Conservation (phyloP, 2,113 vertebrate genomes). For the Tiliqua scincoides region DNA sequence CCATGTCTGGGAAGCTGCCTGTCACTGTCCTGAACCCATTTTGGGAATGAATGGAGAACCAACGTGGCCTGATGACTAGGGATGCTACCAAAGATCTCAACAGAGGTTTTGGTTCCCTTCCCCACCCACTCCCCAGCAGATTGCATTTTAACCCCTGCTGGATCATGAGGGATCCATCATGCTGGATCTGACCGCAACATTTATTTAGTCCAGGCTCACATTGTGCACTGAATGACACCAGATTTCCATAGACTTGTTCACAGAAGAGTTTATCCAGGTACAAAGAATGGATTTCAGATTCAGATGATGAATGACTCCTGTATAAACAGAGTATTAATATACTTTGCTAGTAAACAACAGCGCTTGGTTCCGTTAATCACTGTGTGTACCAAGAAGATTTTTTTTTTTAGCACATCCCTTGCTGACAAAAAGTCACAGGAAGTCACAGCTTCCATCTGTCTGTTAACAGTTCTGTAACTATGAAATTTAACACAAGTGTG, state of each 20-base stretch:
- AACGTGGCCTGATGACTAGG: too few relatives aligned
- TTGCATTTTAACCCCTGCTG: too few relatives aligned
- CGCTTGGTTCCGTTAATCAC: not conserved
- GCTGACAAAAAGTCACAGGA: not conserved
- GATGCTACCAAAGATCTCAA: too few relatives aligned
- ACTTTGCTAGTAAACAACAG: not conserved
- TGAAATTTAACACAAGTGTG: not conserved
- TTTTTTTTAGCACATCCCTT: not conserved
- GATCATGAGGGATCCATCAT: too few relatives aligned
- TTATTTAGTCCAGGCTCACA: too few relatives aligned
- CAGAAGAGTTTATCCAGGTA: not conserved
- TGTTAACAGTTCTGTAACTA: too few relatives aligned
- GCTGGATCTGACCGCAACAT: not conserved
- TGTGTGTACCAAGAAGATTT: not conserved
- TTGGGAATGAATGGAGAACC: too few relatives aligned
- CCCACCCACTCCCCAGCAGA: too few relatives aligned
- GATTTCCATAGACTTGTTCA: not conserved
- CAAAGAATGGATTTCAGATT: not conserved
- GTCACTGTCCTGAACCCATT: too few relatives aligned
- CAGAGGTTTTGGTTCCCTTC: too few relatives aligned
- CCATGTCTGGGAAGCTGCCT: not conserved
- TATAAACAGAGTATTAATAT: not conserved
- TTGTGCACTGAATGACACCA: not conserved
- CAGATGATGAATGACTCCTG: not conserved
- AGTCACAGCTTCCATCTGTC: not conserved